phyloP scores from a whole-genome alignment of 2,797 vertebrate genomes.

The Morus bassanus region DNA sequence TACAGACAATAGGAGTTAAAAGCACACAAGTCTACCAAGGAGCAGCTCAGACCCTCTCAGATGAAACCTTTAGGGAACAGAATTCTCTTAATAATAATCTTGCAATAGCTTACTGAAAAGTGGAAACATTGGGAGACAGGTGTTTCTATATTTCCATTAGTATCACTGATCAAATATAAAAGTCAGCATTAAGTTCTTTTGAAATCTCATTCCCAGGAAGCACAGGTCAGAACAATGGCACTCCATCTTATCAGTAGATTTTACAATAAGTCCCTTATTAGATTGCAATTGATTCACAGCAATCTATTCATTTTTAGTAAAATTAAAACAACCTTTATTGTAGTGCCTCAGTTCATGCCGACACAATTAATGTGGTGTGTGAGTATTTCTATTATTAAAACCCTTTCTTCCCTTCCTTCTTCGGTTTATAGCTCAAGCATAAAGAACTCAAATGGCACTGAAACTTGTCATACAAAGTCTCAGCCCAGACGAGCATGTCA shows the following conservation, averaged over 20 bases:
- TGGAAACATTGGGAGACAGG: neutral
- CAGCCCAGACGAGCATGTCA: neutral
- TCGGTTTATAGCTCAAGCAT: neutral
- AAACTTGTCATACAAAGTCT: neutral
- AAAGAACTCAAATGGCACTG: neutral
- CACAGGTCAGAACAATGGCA: neutral
- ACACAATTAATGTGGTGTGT: conserved; percentile 15
- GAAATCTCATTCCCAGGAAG: neutral
- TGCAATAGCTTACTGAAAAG: neutral
- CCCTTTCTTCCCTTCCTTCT: neutral
- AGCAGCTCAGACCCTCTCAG: neutral
- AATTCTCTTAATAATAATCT: neutral
- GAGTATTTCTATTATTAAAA: conserved; percentile 44
- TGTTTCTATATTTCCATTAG: neutral
- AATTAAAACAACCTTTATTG: conserved; percentile 59
- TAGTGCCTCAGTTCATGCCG: conserved; percentile 40
- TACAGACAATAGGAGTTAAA: neutral
- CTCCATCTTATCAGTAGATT: conserved; percentile 3
- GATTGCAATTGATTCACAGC: conserved; percentile 41
- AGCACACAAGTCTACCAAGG: neutral
- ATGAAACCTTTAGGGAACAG: neutral
- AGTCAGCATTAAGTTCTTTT: conserved; percentile 9
- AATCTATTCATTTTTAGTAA: conserved; percentile 56
- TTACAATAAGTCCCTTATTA: conserved; percentile 45
- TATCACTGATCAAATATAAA: conserved; percentile 15